Conservation (phyloP, 2,797 vertebrate genomes). For the Ciconia nigra region DNA sequence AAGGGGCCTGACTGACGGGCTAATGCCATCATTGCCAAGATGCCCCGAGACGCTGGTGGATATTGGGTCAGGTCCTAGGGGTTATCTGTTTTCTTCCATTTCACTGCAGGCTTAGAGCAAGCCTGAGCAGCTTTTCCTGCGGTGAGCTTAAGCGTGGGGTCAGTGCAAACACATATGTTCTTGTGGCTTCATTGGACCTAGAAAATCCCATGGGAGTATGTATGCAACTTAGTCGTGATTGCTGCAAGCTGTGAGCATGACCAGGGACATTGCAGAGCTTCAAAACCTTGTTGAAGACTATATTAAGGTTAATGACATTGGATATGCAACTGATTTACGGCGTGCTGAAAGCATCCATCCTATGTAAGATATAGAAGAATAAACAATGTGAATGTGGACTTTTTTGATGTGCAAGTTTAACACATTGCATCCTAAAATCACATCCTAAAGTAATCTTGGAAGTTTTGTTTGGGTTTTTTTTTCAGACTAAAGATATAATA, state of each 20-base stretch:
- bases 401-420: background rate
- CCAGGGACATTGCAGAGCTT: background rate
- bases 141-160: background rate
- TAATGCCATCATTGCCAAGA: background rate
- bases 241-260: conserved; percentile 26
- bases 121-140: conserved; percentile 25
- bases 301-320: background rate
- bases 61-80: background rate
- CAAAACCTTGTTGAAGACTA: background rate
- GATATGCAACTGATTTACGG: background rate
- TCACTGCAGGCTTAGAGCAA: conserved; percentile 12
- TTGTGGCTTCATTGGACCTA: background rate
- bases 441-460: background rate
- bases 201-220: background rate
- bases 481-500: background rate
- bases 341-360: background rate
- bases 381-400: background rate
- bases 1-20: background rate
- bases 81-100: background rate
- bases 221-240: background rate
- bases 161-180: conserved; percentile 9
- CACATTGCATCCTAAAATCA: background rate
- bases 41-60: background rate
- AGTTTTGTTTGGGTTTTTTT: background rate
- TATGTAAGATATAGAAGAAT: background rate